Percentiles rank a stretch among this genome's conserved stretches.
Conservation (phyloP, 37 sponge, comb jelly and placozoan species). For the Cladorhizidae sp. region DNA sequence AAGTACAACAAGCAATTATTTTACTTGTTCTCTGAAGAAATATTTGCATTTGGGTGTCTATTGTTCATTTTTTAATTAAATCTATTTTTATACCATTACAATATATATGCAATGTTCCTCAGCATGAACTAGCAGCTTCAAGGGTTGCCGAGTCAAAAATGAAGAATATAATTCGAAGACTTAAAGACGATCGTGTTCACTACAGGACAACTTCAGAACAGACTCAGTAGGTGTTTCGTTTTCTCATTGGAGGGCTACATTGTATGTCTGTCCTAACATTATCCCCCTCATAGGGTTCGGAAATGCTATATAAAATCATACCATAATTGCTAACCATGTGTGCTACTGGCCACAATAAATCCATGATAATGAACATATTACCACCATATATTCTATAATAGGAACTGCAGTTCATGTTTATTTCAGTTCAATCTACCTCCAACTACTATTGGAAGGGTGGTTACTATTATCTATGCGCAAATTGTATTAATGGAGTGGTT, state of each 20-base stretch:
- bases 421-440: no score
- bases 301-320: neutral
- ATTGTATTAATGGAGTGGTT: no score
- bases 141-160: conserved; percentile 21
- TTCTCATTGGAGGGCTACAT: neutral
- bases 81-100: neutral
- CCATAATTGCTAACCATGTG: neutral
- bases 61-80: no score
- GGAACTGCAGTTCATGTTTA: no score
- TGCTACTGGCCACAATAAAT: neutral
- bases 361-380: no score
- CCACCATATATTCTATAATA: no score
- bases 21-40: no score
- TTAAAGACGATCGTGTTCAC: conserved; percentile 69
- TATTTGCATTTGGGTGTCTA: no score
- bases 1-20: no score
- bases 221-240: conserved; percentile 25
- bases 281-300: neutral
- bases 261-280: neutral
- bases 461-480: no score
- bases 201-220: conserved; percentile 49
- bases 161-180: conserved; percentile 35
- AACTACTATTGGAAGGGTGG: no score
- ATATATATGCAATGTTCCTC: no score
- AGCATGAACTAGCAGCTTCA: conserved; percentile 1